Evolutionary conservation across 1,140 invertebrate species (phyloP).

Genomic region (Sarcophaga bullata): DNA sequence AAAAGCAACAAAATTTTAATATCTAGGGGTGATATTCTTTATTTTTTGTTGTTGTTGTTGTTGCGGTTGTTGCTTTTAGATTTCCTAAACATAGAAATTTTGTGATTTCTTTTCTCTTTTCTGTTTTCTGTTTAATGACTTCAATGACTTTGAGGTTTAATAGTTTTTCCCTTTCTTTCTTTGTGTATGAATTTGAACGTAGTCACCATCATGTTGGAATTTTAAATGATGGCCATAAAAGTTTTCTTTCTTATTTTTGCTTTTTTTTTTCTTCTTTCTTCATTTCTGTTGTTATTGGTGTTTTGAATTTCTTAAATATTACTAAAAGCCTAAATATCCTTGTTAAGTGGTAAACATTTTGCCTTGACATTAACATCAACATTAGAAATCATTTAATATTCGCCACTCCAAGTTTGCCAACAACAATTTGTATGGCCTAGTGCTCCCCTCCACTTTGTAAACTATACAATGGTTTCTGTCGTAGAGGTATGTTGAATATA

Average conservation of each 20-base stretch:
- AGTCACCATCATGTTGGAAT: conserved; percentile 11
- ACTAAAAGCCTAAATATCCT: conserved; percentile 25
- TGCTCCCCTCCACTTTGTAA: not conserved
- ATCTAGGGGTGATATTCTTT: not conserved
- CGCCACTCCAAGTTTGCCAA: not conserved
- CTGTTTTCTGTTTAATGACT: conserved; percentile 16
- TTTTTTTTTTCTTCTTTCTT: not conserved
- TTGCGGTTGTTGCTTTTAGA: too few relatives aligned
- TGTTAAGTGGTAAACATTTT: conserved; percentile 29
- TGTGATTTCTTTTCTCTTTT: conserved; percentile 5
- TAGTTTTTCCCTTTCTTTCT: not conserved
- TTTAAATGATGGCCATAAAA: conserved; percentile 13
- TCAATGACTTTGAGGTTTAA: conserved; percentile 37
- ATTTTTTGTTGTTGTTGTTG: not conserved
- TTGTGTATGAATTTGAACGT: not conserved
- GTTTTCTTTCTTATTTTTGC: not conserved
- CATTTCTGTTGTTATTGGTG: too few relatives aligned
- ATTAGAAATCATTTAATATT: conserved; percentile 17
- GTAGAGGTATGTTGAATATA: too few relatives aligned
- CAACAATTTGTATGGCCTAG: not conserved
- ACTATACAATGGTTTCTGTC: not conserved
- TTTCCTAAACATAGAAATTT: not conserved
- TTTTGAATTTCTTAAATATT: not conserved
- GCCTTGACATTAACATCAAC: conserved; percentile 17
- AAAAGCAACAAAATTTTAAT: not conserved